These are phyloP conservation scores for Thereva unica DNA, from an alignment of 2,888 invertebrate genomes.

Conservation along the genomic window DNA sequence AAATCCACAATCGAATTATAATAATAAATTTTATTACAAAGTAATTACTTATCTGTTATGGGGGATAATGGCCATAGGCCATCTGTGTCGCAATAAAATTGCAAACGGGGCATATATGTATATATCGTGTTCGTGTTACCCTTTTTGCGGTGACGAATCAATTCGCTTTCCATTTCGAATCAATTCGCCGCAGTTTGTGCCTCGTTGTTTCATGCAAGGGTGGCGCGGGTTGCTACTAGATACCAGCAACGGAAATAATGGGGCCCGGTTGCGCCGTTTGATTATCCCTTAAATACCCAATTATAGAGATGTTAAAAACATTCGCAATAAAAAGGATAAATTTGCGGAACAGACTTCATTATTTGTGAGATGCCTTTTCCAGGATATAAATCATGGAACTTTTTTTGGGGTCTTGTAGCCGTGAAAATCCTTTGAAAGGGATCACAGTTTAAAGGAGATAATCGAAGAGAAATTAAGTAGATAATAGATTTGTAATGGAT, in stretches of 20 bases:
- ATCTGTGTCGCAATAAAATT: no score
- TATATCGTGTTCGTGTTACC: neutral
- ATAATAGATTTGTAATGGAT: no score
- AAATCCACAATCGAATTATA: no score
- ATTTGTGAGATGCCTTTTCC: neutral
- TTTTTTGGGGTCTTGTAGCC: no score
- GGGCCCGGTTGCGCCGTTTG: constrained; percentile 14
- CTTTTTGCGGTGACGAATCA: constrained; percentile 11
- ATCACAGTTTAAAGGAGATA: no score
- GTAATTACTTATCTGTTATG: no score
- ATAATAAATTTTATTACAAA: no score
- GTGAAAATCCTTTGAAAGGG: no score
- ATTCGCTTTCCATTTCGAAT: constrained; percentile 20
- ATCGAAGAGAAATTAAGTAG: no score
- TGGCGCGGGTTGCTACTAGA: constrained; percentile 4
- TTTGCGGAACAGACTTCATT: constrained; percentile 5
- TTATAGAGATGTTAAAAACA: constrained; percentile 41
- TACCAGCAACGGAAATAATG: neutral
- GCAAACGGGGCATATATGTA: no score
- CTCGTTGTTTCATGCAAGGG: constrained; percentile 7
- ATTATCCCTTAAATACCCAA: constrained; percentile 40
- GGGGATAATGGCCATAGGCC: no score
- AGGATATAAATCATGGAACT: no score
- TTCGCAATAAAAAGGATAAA: constrained; percentile 36
- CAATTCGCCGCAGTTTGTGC: constrained; percentile 18